A percentile compares a stretch with the other conserved stretches of the same genome.
Conservation (phyloP, 1,140 invertebrate genomes). For the Aphelenchoides fujianensis region DNA sequence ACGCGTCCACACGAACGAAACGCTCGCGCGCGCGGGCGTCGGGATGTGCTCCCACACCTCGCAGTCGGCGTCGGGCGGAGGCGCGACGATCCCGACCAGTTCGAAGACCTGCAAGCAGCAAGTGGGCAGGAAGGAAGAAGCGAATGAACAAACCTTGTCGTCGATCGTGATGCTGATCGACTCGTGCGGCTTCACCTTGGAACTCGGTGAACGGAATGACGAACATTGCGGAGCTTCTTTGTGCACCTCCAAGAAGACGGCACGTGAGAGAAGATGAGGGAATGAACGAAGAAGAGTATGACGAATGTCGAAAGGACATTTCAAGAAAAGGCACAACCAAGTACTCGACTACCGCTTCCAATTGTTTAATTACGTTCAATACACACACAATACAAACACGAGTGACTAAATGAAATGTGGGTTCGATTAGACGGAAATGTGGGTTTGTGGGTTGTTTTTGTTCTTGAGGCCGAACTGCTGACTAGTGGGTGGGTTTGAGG, state of each 20-base stretch:
- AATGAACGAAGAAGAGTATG: no score
- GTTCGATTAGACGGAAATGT: slow-evolving; percentile 11
- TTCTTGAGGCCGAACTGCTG: background rate
- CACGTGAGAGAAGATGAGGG: no score
- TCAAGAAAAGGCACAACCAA: no score
- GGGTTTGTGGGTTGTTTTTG: background rate
- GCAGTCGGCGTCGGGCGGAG: background rate
- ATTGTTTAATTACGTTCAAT: background rate
- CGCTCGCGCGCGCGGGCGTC: background rate
- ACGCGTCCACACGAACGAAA: background rate
- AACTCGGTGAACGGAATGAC: no score
- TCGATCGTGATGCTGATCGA: no score
- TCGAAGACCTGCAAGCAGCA: background rate
- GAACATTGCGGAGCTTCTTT: no score
- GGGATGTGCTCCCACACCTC: background rate
- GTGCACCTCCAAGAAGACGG: no score
- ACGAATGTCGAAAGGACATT: no score
- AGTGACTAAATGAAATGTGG: background rate
- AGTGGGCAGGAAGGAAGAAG: no score
- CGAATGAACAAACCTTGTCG: no score
- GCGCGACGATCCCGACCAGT: background rate
- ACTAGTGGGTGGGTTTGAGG: slow-evolving; percentile 9
- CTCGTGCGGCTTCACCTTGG: no score
- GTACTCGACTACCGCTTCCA: no score
- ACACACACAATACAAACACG: background rate